These are phyloP conservation scores for Actinostola sp. DNA, from an alignment of 92 coral and sea anemone genomes.

Conservation along the genomic window DNA sequence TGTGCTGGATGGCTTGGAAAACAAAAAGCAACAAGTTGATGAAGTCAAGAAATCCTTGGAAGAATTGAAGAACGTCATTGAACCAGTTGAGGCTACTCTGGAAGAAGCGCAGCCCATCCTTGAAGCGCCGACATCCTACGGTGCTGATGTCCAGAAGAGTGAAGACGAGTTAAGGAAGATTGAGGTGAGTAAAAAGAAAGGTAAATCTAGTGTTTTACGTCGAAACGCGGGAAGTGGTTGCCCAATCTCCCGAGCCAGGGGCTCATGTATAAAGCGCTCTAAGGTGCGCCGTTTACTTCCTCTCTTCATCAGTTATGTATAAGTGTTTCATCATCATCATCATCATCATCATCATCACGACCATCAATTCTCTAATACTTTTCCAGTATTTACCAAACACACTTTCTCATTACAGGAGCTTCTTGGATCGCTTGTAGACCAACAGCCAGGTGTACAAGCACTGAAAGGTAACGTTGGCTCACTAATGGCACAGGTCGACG, in stretches of 20 bases:
- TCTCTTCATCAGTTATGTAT: too few species aligned
- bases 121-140: constrained; percentile 71
- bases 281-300: too few species aligned
- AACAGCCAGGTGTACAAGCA: constrained; percentile 64
- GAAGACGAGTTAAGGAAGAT: constrained; percentile 69
- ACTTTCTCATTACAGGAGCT: constrained; percentile 43
- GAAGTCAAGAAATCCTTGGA: constrained; percentile 62
- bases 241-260: too few species aligned
- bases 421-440: constrained; percentile 60
- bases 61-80: constrained; percentile 68
- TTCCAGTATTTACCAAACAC: neutral
- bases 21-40: constrained; percentile 67
- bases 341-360: too few species aligned
- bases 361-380: neutral
- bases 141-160: constrained; percentile 69
- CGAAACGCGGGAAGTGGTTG: too few species aligned
- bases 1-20: constrained; percentile 65
- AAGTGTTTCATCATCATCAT: too few species aligned
- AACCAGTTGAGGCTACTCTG: constrained; percentile 79
- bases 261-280: too few species aligned
- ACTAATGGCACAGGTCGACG: constrained; percentile 77
- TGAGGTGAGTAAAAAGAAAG: constrained; percentile 53
- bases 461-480: constrained; percentile 62
- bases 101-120: constrained; percentile 76
- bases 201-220: too few species aligned